These are phyloP conservation scores for Phalloptychus januarius DNA, from an alignment of 2,797 vertebrate species.

Conservation along the genomic window DNA sequence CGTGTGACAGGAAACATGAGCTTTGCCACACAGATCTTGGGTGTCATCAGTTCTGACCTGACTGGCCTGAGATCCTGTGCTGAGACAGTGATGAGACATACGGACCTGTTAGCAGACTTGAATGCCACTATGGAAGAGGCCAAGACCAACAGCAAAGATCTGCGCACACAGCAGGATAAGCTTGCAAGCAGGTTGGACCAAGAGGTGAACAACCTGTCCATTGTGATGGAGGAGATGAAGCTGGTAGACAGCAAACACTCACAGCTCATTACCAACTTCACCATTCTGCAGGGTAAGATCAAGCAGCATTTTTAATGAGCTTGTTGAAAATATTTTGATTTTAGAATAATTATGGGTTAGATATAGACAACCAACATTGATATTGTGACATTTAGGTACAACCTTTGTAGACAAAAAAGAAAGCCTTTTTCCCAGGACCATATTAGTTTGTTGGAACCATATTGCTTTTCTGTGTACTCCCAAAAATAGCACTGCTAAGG, in stretches of 20 bases:
- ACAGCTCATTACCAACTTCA: slow-evolving; percentile 86
- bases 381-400: background rate
- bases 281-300: slow-evolving; percentile 79
- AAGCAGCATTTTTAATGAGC: background rate
- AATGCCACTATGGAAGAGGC: slow-evolving; percentile 88
- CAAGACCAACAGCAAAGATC: slow-evolving; percentile 83
- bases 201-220: slow-evolving; percentile 82
- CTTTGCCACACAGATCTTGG: slow-evolving; percentile 76
- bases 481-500: background rate
- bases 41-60: slow-evolving; percentile 87
- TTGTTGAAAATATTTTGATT: background rate
- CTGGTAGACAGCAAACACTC: slow-evolving; percentile 89
- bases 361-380: background rate
- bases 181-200: slow-evolving; percentile 69
- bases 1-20: slow-evolving; percentile 79
- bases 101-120: slow-evolving; percentile 87
- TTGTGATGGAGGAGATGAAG: slow-evolving; percentile 99
- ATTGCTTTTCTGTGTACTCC: background rate
- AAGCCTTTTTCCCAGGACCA: background rate
- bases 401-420: background rate
- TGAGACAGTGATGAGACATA: slow-evolving; percentile 88
- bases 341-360: background rate
- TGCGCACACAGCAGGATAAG: slow-evolving; percentile 81
- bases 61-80: slow-evolving; percentile 93
- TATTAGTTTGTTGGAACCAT: background rate